These are phyloP conservation scores for Myotis myotis DNA, from an alignment of 2,797 vertebrate species.

Conservation along the genomic window DNA sequence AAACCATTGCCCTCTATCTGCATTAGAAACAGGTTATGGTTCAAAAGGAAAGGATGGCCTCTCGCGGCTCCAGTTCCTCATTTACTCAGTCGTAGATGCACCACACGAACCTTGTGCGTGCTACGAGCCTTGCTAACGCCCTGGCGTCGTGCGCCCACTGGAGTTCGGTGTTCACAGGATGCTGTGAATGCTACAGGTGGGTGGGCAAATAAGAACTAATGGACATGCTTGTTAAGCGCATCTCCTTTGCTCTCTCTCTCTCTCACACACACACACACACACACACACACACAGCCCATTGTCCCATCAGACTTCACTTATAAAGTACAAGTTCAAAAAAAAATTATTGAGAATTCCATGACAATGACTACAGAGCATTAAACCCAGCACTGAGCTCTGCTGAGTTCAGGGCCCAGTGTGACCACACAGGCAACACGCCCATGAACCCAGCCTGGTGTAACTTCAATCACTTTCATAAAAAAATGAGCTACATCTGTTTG, in stretches of 20 bases:
- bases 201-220: neutral
- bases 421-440: neutral
- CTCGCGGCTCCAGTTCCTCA: rapidly evolving
- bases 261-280: rapidly evolving
- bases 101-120: neutral
- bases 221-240: rapidly evolving
- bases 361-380: neutral
- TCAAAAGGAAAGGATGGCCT: neutral
- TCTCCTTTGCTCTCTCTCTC: neutral
- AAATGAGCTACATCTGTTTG: neutral
- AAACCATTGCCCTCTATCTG: neutral
- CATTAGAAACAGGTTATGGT: neutral
- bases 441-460: too few species aligned
- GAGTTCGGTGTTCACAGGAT: neutral
- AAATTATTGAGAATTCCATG: neutral
- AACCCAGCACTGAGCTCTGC: neutral
- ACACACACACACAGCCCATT: rapidly evolving
- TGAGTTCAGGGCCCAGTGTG: neutral
- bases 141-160: neutral
- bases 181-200: rapidly evolving
- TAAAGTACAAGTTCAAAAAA: neutral
- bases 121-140: neutral
- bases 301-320: neutral
- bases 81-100: neutral
- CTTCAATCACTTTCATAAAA: neutral